phyloP scores from a whole-genome alignment of 2,113 vertebrate species.

The Ovis canadensis region DNA sequence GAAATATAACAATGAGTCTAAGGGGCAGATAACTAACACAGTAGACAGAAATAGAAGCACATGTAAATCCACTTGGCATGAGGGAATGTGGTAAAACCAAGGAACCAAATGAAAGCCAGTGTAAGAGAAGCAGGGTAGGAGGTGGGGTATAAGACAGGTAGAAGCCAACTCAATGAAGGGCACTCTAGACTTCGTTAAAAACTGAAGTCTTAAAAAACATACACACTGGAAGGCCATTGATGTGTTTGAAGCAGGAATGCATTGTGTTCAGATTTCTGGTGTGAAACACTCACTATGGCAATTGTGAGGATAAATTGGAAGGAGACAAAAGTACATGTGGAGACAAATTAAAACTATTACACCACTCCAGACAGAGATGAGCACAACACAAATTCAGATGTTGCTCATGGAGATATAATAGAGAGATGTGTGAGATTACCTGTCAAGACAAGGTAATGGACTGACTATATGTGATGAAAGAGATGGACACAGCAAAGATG shows the following conservation, averaged over 20 bases:
- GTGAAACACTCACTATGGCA: neutral
- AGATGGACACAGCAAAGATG: neutral
- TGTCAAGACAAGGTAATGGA: neutral
- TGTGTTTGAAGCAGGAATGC: neutral
- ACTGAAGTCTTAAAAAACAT: neutral
- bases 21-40: neutral
- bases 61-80: neutral
- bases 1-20: neutral
- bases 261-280: neutral
- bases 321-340: neutral
- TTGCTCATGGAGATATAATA: neutral
- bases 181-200: neutral
- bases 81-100: neutral
- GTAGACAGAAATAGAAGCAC: neutral
- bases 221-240: neutral
- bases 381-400: neutral
- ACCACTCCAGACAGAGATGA: neutral
- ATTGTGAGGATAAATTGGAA: neutral
- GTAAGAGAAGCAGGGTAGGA: neutral
- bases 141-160: neutral
- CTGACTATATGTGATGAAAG: neutral
- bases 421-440: neutral
- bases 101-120: neutral
- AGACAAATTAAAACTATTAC: neutral
- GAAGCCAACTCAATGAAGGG: neutral